Base-by-base conservation (phyloP, 2,888 invertebrate genomes). In the Cataglyphis cursor region DNA sequence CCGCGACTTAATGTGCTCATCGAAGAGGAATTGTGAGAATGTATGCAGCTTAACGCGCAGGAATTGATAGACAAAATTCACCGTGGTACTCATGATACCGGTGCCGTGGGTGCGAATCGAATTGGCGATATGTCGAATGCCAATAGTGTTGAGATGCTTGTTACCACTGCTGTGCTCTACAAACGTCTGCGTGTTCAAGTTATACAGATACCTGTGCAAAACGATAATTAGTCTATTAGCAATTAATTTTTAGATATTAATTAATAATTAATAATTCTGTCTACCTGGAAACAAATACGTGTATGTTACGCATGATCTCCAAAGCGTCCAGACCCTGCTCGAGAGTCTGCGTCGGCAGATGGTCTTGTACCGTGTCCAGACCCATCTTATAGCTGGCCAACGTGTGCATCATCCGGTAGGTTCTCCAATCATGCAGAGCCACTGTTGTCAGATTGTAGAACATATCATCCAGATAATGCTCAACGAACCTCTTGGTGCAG, bases 361-460 rank as follows among this genome's bases (percentile, higher is more conserved):
- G 97, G 93, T 99, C 98, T 93, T 99, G 98, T n/a, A 98, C 97
- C 0, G 98, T 97, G 24, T 96, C 96, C 48, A 99, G 95, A 84
- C 97, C 96, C 91, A 98, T 97, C 94, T 99, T 98, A 90, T 98
- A 97, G 92, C 96, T 96, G 0, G 99, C 99, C 94, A 99, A 96
- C 93, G 98, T 97, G 84, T 99, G 96, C 99, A 99, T 99, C 95
- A 99, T 98, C 24, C 98, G 97, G 94, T 99, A 99, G 0, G 99
- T 99, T 95, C 97, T 98, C 99, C 99, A 99, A 95, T 99, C 99
- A 90, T 99, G 99, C 65, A 99, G 95, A 9, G 99, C 99, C 44
- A 99, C 99, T 1, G 99, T 99, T 0, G 99, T 99, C 91, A 99
- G 96, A 95, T 99, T 99, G 95, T 99, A 99, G 95, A 99, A 99